Evolutionary conservation across 1,140 invertebrate species (phyloP), one percentile per base, ranked within the genome.

Genomic region (Trigoniulus corallinus): DNA sequence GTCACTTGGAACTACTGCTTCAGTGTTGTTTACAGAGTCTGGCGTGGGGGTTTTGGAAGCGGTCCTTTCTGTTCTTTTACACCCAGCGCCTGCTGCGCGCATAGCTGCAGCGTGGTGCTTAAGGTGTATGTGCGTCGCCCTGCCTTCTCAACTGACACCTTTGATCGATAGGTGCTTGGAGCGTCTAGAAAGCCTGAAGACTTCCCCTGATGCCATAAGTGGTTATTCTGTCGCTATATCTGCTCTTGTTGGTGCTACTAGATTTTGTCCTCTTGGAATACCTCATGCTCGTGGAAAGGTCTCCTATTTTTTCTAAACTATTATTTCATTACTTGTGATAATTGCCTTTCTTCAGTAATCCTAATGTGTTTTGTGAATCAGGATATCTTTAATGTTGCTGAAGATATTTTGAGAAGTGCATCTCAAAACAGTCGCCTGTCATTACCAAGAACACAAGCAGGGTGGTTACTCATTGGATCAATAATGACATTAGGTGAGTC

Each of bases 271-370:
- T 2, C 72, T 98, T 3, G 94, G 95, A 22, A 86, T 98, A 47
- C 95, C 95, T 20, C 92, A 97, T 66, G 88, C 87, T 39, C 86
- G 91, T 58, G 91, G 91, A 58, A 96, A 96, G 72, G 80, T 94
- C 55, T 50, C 24, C 57, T 24, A 34, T 34, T 7, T 34, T 34
- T 34, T 7, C 15, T 34, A 7, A 15, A 7, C 29, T 34, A 15
- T 34, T 34, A 7, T 7, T 34, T 34, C 15, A 7, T 34, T 34
- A 7, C 15, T 34, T 7, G 7, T 34, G 15, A 34, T 7, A 34
- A 34, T 34, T 34, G 15, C 29, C 7, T 34, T 34, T 34, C 7
- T 34, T 7, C 7, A 34, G 7, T 34, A 34, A 34, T 34, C 15
- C 15, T 7, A 15, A 15, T 34, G 15, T 34, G 7, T 34, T 34